A percentile compares a stretch with the other conserved stretches of the same genome.
phyloP scores from a whole-genome alignment of 1,140 invertebrate species.

The Phymorhynchus buccinoides region DNA sequence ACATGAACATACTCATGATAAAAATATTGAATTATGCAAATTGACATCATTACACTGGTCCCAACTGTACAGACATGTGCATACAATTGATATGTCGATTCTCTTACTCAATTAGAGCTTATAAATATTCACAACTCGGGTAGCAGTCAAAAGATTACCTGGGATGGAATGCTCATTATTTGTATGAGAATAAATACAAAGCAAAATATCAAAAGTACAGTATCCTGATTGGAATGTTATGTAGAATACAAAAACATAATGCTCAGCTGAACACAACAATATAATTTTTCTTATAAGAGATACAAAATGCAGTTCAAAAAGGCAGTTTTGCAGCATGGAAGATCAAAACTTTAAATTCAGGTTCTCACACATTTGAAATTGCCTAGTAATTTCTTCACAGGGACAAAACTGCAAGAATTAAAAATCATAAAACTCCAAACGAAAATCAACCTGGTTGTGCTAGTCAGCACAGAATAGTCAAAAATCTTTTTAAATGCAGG shows the following conservation, averaged over 20 bases:
- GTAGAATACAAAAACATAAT: neutral
- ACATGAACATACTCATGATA: neutral
- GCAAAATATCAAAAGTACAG: neutral
- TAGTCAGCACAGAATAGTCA: no score
- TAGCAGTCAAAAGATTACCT: neutral
- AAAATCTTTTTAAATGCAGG: no score
- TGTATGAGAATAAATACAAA: slow-evolving; percentile 1
- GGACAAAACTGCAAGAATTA: no score
- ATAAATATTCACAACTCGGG: neutral
- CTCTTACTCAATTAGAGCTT: neutral
- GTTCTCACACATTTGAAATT: no score
- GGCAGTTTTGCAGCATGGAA: no score
- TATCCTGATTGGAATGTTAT: neutral
- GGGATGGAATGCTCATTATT: neutral
- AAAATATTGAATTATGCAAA: neutral
- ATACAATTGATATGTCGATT: neutral
- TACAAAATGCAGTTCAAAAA: no score
- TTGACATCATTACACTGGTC: neutral
- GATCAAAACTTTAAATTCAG: no score
- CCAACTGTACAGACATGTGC: neutral
- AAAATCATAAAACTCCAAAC: no score
- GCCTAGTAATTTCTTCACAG: no score
- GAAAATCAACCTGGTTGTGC: no score
- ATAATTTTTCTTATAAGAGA: no score
- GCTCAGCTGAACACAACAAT: neutral